These are phyloP conservation scores for Hippolais icterina DNA, from an alignment of 2,113 vertebrate genomes.

Conservation along the genomic window DNA sequence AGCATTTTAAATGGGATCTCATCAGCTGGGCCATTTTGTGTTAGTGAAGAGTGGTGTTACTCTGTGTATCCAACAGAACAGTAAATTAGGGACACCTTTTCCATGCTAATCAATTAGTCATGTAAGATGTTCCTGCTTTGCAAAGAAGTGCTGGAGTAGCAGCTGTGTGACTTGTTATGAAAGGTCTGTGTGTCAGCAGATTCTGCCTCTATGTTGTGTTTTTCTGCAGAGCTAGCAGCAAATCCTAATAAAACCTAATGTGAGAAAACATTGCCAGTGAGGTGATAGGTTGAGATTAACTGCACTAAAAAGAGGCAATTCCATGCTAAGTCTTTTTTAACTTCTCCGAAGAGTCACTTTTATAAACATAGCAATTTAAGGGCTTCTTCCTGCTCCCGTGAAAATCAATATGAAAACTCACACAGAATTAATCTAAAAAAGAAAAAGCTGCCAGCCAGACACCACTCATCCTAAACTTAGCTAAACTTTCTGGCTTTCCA, in stretches of 20 bases:
- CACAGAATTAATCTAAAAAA: background rate
- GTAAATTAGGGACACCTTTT: conserved; percentile 28
- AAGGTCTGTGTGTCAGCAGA: conserved; percentile 50
- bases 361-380: background rate
- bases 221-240: conserved; percentile 65
- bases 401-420: background rate
- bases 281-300: conserved; percentile 35
- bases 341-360: background rate
- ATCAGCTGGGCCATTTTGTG: background rate
- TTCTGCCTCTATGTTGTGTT: background rate
- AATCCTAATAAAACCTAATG: conserved; percentile 60
- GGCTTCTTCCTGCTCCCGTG: background rate
- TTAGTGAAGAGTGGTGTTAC: background rate
- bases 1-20: background rate
- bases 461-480: background rate
- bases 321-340: background rate
- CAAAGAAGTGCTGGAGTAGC: conserved; percentile 30
- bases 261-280: conserved; percentile 24
- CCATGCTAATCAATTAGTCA: conserved; percentile 53
- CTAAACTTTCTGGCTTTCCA: background rate
- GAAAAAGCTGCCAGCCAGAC: background rate
- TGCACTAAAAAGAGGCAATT: background rate
- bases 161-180: background rate
- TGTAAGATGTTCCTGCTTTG: background rate
- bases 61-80: background rate